Conservation (phyloP, 2,888 invertebrate species). For the Seira sanloemensis region DNA sequence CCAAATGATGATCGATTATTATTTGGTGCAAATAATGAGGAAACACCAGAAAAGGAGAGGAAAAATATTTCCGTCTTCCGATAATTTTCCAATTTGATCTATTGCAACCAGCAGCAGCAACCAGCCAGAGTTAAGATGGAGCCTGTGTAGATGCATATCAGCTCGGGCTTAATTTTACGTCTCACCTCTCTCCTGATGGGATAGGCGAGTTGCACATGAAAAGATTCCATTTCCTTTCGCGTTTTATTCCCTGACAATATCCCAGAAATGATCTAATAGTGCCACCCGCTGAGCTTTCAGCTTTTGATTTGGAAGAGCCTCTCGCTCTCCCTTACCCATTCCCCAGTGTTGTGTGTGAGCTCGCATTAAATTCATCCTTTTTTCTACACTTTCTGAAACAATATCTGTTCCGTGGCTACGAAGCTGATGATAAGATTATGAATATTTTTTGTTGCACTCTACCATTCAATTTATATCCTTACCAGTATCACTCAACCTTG, state of each 20-base stretch:
- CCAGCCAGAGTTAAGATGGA: no score
- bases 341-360: constrained; percentile 7
- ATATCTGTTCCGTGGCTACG: constrained; percentile 16
- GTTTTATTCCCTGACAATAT: not conserved
- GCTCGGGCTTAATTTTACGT: constrained; percentile 29
- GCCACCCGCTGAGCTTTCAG: constrained; percentile 32
- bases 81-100: not conserved
- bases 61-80: not conserved
- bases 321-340: not conserved
- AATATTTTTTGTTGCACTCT: constrained; percentile 1
- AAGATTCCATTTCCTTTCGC: not conserved
- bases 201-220: not conserved
- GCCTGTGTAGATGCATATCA: not conserved
- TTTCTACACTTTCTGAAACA: not conserved
- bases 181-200: constrained; percentile 38
- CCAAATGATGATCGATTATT: not conserved
- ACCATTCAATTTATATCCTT: not conserved
- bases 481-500: constrained; percentile 13
- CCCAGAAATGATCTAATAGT: constrained; percentile 16
- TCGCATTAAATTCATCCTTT: constrained; percentile 5
- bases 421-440: constrained; percentile 35
- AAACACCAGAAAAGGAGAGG: not conserved
- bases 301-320: not conserved
- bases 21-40: not conserved
- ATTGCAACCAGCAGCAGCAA: not conserved